A percentile compares a stretch with the other conserved stretches of the same genome.
Conservation (phyloP, 2,113 vertebrate genomes). For the Cyprinodon variegatus region DNA sequence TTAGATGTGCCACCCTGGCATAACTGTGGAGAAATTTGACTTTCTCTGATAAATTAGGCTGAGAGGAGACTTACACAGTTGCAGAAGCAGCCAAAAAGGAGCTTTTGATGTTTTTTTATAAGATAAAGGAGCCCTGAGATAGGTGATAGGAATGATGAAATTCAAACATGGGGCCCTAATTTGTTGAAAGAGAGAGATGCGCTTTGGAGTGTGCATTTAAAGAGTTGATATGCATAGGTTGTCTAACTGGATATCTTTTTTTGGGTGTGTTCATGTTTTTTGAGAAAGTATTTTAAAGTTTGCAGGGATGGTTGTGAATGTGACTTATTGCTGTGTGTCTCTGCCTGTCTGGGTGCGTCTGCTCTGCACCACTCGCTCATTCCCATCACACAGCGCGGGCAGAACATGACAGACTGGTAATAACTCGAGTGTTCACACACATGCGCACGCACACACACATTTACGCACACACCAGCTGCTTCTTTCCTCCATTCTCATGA, state of each 20-base stretch:
- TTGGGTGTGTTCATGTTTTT: slow-evolving; percentile 2
- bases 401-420: slow-evolving; percentile 75
- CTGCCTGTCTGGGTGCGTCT: slow-evolving; percentile 34
- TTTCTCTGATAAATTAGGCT: slow-evolving; percentile 16
- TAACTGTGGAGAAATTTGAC: slow-evolving; percentile 29
- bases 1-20: slow-evolving; percentile 2
- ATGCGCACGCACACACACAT: slow-evolving; percentile 13
- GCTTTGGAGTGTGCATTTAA: neutral
- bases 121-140: slow-evolving; percentile 22
- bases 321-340: slow-evolving; percentile 37
- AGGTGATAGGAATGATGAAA: slow-evolving; percentile 18
- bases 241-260: slow-evolving; percentile 12
- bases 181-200: slow-evolving; percentile 10
- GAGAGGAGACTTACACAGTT: slow-evolving; percentile 20
- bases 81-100: neutral
- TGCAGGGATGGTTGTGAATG: slow-evolving; percentile 20
- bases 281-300: slow-evolving; percentile 22
- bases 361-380: slow-evolving; percentile 47
- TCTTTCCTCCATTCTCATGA: slow-evolving; percentile 70
- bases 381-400: slow-evolving; percentile 61
- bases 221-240: neutral
- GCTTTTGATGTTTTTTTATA: slow-evolving; percentile 24
- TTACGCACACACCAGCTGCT: slow-evolving; percentile 62
- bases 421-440: slow-evolving; percentile 53
- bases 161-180: slow-evolving; percentile 20